Evolutionary conservation across 2,888 invertebrate species (phyloP).

Genomic region (Ganaspis brasiliensis): DNA sequence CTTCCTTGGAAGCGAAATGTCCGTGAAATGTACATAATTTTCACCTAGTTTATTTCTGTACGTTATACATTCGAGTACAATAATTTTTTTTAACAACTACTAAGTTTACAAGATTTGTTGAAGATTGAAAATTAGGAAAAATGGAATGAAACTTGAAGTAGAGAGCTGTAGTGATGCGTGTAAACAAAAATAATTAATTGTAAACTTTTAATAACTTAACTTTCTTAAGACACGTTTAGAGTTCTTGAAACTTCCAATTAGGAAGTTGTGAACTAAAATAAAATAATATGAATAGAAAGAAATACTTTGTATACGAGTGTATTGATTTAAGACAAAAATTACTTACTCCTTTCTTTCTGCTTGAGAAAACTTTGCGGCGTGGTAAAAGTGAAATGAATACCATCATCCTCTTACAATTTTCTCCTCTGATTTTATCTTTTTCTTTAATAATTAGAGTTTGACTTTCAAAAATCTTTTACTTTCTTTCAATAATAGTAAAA

Average conservation of each 20-base stretch:
- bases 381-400: conserved; percentile 34
- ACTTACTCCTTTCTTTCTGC: conserved; percentile 4
- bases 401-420: neutral
- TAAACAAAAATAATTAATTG: neutral
- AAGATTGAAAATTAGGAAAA: too few species aligned
- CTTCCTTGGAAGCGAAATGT: too few species aligned
- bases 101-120: too few species aligned
- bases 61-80: too few species aligned
- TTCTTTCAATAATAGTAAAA: neutral
- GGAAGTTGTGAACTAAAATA: neutral
- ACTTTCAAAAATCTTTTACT: neutral
- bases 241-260: neutral
- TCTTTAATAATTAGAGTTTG: neutral
- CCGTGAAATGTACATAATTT: too few species aligned
- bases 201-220: conserved; percentile 17
- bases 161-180: too few species aligned
- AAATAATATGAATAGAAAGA: conserved; percentile 6
- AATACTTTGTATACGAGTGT: conserved; percentile 2
- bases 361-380: conserved; percentile 10
- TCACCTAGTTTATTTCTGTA: too few species aligned
- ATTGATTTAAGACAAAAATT: conserved; percentile 23
- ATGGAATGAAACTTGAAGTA: too few species aligned
- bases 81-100: too few species aligned
- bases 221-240: neutral
- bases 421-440: conserved; percentile 20